These are phyloP conservation scores for Cathartes aura DNA, from an alignment of 2,113 vertebrate species.

Conservation along the genomic window DNA sequence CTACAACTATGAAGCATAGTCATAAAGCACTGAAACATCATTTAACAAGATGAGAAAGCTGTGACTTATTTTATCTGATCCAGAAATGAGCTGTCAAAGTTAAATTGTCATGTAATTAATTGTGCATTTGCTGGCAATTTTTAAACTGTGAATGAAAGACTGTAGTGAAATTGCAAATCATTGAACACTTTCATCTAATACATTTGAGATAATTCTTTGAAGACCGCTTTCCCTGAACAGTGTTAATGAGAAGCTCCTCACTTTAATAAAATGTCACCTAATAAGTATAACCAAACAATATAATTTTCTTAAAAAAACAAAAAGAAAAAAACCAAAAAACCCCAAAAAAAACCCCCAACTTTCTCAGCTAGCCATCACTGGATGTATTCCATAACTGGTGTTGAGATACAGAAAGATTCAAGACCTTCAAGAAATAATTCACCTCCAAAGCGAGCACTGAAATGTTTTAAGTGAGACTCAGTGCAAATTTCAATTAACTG, in stretches of 20 bases:
- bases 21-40: not conserved
- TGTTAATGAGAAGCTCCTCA: slow-evolving; percentile 26
- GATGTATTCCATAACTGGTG: not conserved
- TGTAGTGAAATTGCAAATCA: slow-evolving; percentile 10
- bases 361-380: not conserved
- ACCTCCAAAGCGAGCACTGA: not conserved
- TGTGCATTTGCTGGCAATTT: slow-evolving; percentile 12
- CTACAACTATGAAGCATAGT: not conserved
- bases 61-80: not conserved
- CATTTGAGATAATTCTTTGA: not conserved
- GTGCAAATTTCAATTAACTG: not conserved
- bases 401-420: not conserved
- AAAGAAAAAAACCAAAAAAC: no score
- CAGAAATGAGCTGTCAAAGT: slow-evolving; percentile 18
- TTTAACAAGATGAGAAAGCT: not conserved
- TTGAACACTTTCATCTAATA: not conserved
- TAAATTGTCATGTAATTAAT: slow-evolving; percentile 39
- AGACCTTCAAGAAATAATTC: not conserved
- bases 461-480: not conserved
- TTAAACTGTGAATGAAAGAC: slow-evolving; percentile 30
- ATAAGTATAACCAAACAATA: not conserved
- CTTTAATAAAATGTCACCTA: not conserved
- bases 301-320: not conserved
- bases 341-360: no score
- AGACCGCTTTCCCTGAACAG: not conserved